phyloP scores from a whole-genome alignment of 2,113 vertebrate genomes.

The Salvelinus fontinalis region DNA sequence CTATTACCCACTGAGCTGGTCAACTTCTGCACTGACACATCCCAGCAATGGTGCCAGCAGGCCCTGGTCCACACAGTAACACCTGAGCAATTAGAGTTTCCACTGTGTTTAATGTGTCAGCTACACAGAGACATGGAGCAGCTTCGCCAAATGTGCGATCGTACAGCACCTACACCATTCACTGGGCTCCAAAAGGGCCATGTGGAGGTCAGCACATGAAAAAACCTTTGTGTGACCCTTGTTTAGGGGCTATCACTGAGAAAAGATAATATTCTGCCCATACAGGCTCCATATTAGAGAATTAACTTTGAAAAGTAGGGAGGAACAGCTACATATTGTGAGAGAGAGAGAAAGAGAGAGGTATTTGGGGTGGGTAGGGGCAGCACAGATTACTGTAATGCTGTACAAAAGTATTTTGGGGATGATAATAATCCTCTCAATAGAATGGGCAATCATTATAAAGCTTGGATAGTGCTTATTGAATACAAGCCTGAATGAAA shows the following conservation, averaged over 20 bases:
- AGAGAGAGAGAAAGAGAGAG: no score
- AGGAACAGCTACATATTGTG: not conserved
- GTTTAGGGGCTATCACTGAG: not conserved
- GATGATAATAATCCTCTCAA: not conserved
- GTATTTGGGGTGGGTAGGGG: no score
- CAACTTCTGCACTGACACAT: not conserved
- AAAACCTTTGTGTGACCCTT: not conserved
- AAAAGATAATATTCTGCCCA: not conserved
- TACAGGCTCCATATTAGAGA: not conserved
- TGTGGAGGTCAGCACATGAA: not conserved
- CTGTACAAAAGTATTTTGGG: not conserved
- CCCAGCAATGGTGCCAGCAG: not conserved
- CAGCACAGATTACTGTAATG: no score
- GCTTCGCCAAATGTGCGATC: not conserved
- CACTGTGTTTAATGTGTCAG: not conserved
- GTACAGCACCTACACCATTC: not conserved
- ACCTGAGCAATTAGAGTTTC: not conserved
- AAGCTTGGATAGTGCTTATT: no score
- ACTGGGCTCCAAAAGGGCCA: not conserved
- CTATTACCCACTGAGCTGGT: constrained; percentile 29
- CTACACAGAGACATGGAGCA: not conserved
- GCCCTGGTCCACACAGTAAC: constrained; percentile 1
- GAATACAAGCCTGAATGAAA: no score
- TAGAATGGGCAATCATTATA: no score
- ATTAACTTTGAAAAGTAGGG: not conserved